These are phyloP conservation scores for Drosophila serrata DNA, from an alignment of 1,140 invertebrate genomes.

Conservation along the genomic window DNA sequence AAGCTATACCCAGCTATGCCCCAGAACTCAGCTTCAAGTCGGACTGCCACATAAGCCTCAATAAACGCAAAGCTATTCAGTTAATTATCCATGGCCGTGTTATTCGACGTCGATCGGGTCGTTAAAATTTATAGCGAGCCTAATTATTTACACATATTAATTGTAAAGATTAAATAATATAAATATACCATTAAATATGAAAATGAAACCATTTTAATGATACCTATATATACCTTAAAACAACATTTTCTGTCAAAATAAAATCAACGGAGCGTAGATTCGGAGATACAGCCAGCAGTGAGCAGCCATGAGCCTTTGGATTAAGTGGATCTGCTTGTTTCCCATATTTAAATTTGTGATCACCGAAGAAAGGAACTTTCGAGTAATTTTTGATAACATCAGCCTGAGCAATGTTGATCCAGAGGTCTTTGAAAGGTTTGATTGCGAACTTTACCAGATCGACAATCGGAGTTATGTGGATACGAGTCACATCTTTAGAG, in stretches of 20 bases:
- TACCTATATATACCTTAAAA: not conserved
- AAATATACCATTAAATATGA: not conserved
- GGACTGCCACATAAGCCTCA: slow-evolving; percentile 8
- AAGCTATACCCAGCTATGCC: slow-evolving; percentile 35
- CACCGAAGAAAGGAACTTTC: slow-evolving; percentile 39
- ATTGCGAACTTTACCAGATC: slow-evolving; percentile 14
- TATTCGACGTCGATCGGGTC: slow-evolving; percentile 3
- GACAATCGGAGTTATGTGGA: slow-evolving; percentile 55
- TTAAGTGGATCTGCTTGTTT: slow-evolving; percentile 6
- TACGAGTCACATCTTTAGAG: slow-evolving; percentile 22
- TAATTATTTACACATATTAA: not conserved
- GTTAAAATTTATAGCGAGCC: slow-evolving; percentile 1
- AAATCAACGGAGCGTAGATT: not conserved
- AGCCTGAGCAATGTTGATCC: slow-evolving; percentile 18
- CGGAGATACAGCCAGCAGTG: not conserved
- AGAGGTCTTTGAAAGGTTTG: slow-evolving; percentile 39
- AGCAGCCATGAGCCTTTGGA: slow-evolving; percentile 32
- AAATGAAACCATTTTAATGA: not conserved
- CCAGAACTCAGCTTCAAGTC: slow-evolving; percentile 25
- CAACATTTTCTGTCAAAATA: not conserved
- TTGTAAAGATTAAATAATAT: not conserved
- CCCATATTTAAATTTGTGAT: not conserved
- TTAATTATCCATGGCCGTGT: slow-evolving; percentile 26
- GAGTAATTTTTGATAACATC: slow-evolving; percentile 46
- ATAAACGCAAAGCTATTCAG: slow-evolving; percentile 20